Base-by-base conservation (phyloP, 1,140 invertebrate species). In the Heliconius congener region DNA sequence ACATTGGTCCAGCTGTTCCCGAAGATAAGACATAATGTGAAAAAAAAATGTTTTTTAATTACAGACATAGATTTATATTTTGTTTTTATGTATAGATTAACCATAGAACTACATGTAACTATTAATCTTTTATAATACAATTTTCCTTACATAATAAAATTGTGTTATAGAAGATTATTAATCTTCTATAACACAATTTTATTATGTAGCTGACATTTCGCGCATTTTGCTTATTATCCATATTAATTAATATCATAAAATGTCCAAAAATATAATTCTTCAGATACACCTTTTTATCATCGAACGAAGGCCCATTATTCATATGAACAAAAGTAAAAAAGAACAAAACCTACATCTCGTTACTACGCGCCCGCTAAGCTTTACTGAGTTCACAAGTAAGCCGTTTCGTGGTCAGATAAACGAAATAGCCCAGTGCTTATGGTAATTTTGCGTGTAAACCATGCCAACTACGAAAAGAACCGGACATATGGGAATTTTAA, bases 371-470 rank as follows among this genome's bases (percentile, higher is more conserved):
- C 71, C 37, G 37, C 71, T 71, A 71, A 71, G 71, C 71, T 71
- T 71, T 71, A 37, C 71, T n/a, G 71, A 71, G 16, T 71, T 71
- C 30, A 39, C 71, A 37, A 71, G 71, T 39, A 71, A 71, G 34
- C 71, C 30, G 71, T 71, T 71, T n/a, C 71, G 30, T 71, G 71
- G 71, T 71, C 71, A 39, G 30, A 71, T 71, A 71, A 71, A 71
- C 71, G 37, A 71, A 71, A 71, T 71, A 39, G 71, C 37, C 70
- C 71, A 71, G 34, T 37, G 71, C 71, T 72, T 72, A 72, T 72
- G 71, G 71, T 72, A 72, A 72, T 72, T 72, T 42, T 39, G 37
- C 37, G 39, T 72, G 71, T 72, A 72, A 72, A 39, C 18, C 37
- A 72, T 42, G 71, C 71, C 71, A 72, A 72, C 19, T 72, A 72